phyloP scores from a whole-genome alignment of 2,113 vertebrate genomes.

The Xenus cinereus region DNA sequence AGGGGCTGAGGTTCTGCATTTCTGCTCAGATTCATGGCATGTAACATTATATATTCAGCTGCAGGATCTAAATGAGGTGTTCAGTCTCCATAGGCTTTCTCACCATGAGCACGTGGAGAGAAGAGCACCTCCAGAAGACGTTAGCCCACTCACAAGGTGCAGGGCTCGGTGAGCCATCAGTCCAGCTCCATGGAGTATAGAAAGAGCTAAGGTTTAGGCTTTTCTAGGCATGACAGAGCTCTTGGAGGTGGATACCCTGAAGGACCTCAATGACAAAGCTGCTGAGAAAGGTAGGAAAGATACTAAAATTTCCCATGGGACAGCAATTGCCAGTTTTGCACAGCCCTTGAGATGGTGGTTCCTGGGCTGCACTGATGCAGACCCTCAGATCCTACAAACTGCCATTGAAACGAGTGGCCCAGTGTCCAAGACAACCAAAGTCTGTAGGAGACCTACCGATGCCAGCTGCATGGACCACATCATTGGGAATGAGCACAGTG shows the following conservation, averaged over 20 bases:
- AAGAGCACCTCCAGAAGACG: neutral
- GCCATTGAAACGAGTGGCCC: rapidly evolving
- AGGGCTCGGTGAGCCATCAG: neutral
- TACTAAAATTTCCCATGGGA: neutral
- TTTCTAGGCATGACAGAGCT: neutral
- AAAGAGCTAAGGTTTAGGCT: neutral
- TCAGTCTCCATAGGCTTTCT: neutral
- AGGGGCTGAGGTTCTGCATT: neutral
- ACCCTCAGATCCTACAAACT: neutral
- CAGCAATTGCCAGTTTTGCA: no score
- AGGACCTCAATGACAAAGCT: neutral
- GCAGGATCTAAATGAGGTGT: neutral
- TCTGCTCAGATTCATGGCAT: neutral
- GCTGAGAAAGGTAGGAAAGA: neutral
- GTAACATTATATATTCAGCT: neutral
- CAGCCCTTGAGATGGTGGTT: neutral
- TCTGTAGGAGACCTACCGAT: rapidly evolving
- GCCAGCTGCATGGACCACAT: neutral
- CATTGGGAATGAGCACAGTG: rapidly evolving
- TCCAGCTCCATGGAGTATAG: neutral
- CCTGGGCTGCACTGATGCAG: neutral
- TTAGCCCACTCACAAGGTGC: no score
- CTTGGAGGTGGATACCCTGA: neutral
- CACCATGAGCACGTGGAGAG: neutral
- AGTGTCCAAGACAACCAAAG: neutral